Evolutionary conservation across 2,113 vertebrate genomes (phyloP), one percentile per base, ranked within the genome.

Genomic region (Zosterops pallidus): DNA sequence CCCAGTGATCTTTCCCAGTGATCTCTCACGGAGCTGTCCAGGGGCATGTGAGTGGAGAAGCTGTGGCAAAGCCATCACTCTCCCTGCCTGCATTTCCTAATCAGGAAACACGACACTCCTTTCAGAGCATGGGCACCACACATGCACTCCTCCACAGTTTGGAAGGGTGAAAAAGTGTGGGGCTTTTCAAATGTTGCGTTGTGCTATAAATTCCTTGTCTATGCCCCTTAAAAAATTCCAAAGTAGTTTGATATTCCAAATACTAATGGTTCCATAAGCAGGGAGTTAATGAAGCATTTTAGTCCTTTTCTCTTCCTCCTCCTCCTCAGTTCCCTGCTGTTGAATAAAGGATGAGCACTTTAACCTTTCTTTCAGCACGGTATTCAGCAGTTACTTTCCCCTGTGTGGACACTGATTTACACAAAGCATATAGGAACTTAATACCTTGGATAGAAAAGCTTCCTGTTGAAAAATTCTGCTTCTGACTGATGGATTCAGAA

Each of bases 51-150:
- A 57, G 37, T 8, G 53, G 37, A 76, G 55, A 77, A 62, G 46
- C 49, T 41, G 21, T 33, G 44, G 33, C 57, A 90, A 87, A 90
- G 67, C 50, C 57, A 33, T 26, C 0, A 0, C 44, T 63, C 47
- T 70, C 29, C 68, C 18, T 2, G 0, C 5, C 20, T 33, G 16
- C n/a, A 5, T 41, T 70, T 35, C 59, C 59, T 22, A 18, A 74
- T 21, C 75, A 55, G 47, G 35, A 74, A 88, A 29, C 33, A 35
- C 26, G 2, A 1, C 21, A 14, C 0, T 0, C 49, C 56, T 2
- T n/a, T 63, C 26, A 21, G 52, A 63, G 76, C 47, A n/a, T 0
- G 9, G n/a, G 29, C 74, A 79, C n/a, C 62, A 47, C 16, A 7
- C 52, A 15, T 15, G 50, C 37, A 60, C 21, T 2, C 0, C 46